Evolutionary conservation across 1,140 invertebrate species (phyloP), one percentile per base, ranked within the genome.

Genomic region (Pseudachorutes palmiensis): DNA sequence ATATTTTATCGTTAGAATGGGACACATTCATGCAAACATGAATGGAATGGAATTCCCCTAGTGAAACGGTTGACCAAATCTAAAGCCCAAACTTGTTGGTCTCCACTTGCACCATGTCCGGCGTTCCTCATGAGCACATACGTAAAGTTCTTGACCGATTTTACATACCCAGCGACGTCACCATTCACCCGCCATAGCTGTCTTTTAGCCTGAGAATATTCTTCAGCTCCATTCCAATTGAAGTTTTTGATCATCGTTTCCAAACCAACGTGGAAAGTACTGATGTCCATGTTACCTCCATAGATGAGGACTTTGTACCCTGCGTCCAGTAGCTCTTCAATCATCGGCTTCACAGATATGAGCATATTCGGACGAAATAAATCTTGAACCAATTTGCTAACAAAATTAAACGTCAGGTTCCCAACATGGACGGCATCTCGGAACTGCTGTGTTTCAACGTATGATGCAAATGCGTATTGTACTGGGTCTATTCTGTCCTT

Each of bases 251-350:
- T 76, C 75, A 87, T 91, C 71, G 86, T 87, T 57, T 86, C 82
- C 0, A 89, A 91, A 32, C 88, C 74, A 0, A 89, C 86, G 77
- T 90, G 90, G 1, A 89, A 86, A 1, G 91, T 86, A 73, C 92
- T 91, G 22, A 94, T 87, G 75, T 94, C 91, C 41, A 93, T 75
- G 75, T 92, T 89, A 0, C 91, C 91, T 75, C 86, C 91, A 76
- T 92, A 94, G 60, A 89, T 82, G 2, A 89, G 79, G 2, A 75
- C 70, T 3, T 59, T 70, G 57, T 71, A 71, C n/a, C 66, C 30
- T 31, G 48, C 33, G 32, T 71, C 59, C 22, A 71, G 33, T 24
- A 71, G 68, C 16, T 66, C 60, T 45, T 71, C 69, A 29, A 71
- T 26, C 67, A 51, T 59, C 16, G 67, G 67, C 36, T 65, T 70